Base-by-base conservation (phyloP, 2,797 vertebrate genomes). In the Cirrhinus mrigala region DNA sequence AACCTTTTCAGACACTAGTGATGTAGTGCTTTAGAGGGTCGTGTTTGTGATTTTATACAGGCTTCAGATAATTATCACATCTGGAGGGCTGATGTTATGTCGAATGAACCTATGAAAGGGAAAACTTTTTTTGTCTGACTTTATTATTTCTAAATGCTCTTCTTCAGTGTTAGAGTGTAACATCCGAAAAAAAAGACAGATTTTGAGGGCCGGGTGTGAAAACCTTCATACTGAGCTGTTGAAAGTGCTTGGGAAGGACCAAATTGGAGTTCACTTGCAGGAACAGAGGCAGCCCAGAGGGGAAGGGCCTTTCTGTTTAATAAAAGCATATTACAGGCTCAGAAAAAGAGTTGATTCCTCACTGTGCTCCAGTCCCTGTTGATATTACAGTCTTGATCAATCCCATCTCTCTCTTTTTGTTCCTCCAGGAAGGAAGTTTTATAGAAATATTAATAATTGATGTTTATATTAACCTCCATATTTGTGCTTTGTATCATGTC, bases 381-480 rank as follows among this genome's bases (percentile, higher is more conserved):
- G 52, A 81, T 78, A 66, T 70, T 64, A 52, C 46, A 50, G 44
- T 64, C 60, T 82, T 79, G 70, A 52, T 62, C 5, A 37, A 79
- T 68, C 54, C 66, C 22, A 24, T 88, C 50, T 74, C 15, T 69
- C 64, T 79, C 24, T 20, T 11, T 48, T 84, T 75, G 56, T 46
- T 85, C 66, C 85, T 86, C 81, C 50, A 58, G 68, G 85, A 81
- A 68, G 76, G 66, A 46, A 24, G 40, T 79, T 58, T 73, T 84
- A 89, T 89, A 81, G 54, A 81, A 37, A 89, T 86, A 85, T 94
- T 90, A 94, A 95, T 94, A 93, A 94, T 94, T 94, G 85, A 95
- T 92, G 79, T 85, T 86, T 82, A 91, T 90, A 91, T 94, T 96
- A 94, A 94, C 93, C 91, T 94, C 92, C 91, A 90, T 92, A 56